Evolutionary conservation across 2,888 invertebrate genomes (phyloP).

Genomic region (Lithodes maja): DNA sequence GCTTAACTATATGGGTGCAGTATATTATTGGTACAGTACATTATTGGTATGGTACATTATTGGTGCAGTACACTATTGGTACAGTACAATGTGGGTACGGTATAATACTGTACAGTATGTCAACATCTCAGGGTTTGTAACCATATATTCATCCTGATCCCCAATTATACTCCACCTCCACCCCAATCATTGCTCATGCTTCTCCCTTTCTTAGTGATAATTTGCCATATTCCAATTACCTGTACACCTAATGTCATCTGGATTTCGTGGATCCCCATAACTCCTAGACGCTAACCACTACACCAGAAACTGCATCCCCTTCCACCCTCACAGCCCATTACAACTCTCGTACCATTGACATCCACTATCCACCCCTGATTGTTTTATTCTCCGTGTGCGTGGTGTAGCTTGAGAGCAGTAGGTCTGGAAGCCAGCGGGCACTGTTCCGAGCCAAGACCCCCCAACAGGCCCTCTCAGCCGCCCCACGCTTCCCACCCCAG

Average conservation of each 20-base stretch:
- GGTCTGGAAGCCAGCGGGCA: constrained; percentile 20
- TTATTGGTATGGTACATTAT: too few species aligned
- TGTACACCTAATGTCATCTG: too few species aligned
- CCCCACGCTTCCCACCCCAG: constrained; percentile 35
- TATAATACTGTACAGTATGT: too few species aligned
- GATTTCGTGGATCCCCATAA: too few species aligned
- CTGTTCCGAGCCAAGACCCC: constrained; percentile 33
- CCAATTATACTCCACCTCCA: neutral
- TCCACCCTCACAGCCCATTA: neutral
- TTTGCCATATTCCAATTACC: too few species aligned
- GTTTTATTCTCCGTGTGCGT: neutral
- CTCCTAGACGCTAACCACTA: neutral
- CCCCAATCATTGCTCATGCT: neutral
- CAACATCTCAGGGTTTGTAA: too few species aligned
- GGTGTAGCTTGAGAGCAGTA: constrained; percentile 31
- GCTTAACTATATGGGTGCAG: too few species aligned
- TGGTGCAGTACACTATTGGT: too few species aligned
- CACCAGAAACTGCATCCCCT: neutral
- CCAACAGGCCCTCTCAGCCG: constrained; percentile 4
- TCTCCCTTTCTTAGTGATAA: too few species aligned
- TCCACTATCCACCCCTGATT: neutral
- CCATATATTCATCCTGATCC: neutral
- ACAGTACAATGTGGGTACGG: too few species aligned
- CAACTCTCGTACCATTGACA: too few species aligned
- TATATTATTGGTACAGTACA: too few species aligned